Conservation (phyloP, 1,140 invertebrate genomes). For the Ceratoteleas bidentatus region DNA sequence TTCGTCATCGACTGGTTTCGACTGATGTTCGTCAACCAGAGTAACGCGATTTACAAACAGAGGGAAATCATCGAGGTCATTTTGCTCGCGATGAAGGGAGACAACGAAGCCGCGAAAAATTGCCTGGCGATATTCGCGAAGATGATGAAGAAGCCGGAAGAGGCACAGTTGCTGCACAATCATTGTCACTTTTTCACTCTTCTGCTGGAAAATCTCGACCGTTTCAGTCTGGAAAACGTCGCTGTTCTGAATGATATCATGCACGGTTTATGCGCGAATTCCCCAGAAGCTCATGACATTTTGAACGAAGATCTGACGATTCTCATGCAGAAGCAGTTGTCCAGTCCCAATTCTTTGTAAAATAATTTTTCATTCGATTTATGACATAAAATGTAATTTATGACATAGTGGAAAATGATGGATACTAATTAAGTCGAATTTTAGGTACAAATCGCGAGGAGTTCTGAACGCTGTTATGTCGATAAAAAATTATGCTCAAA, state of each 20-base stretch:
- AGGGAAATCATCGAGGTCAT: constrained; percentile 74
- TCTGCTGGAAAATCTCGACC: constrained; percentile 83
- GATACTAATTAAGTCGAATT: too few species aligned
- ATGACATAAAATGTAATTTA: too few species aligned
- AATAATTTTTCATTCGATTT: too few species aligned
- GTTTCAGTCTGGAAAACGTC: constrained; percentile 83
- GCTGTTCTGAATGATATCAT: constrained; percentile 82
- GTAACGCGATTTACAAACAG: constrained; percentile 71
- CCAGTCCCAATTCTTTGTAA: constrained; percentile 79
- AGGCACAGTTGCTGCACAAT: constrained; percentile 71
- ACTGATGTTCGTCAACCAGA: constrained; percentile 72
- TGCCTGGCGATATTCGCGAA: constrained; percentile 71
- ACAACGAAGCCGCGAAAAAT: constrained; percentile 75
- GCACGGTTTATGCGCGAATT: constrained; percentile 80
- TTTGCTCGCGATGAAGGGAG: constrained; percentile 74
- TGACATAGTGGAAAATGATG: too few species aligned
- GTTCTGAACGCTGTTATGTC: too few species aligned
- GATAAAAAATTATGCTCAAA: too few species aligned
- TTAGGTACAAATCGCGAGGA: too few species aligned
- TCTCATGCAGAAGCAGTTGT: constrained; percentile 84
- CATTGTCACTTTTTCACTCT: constrained; percentile 79
- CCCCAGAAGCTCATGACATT: constrained; percentile 75
- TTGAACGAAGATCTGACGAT: constrained; percentile 85
- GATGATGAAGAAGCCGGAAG: constrained; percentile 70
- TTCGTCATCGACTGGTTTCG: constrained; percentile 77